phyloP scores from a whole-genome alignment of 2,797 vertebrate genomes.

The Sebastes reedi region DNA sequence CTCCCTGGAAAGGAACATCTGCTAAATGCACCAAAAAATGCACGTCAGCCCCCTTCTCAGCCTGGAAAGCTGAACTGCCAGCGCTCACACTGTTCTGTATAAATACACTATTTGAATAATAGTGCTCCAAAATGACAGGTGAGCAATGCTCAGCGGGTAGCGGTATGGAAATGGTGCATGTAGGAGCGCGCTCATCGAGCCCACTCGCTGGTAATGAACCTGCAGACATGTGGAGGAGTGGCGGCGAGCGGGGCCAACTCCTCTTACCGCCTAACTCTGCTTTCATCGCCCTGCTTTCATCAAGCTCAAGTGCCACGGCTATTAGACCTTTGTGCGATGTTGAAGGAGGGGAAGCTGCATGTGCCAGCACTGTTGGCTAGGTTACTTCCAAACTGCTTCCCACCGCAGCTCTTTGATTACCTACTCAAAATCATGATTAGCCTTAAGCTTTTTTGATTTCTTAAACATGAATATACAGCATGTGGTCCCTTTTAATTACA shows the following conservation, averaged over 20 bases:
- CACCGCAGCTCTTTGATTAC: slow-evolving; percentile 64
- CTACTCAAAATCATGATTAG: slow-evolving; percentile 48
- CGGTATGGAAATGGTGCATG: slow-evolving; percentile 56
- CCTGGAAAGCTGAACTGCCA: slow-evolving; percentile 16
- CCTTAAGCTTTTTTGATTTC: slow-evolving; percentile 48
- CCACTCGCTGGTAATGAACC: slow-evolving; percentile 53
- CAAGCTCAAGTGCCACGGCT: slow-evolving; percentile 68
- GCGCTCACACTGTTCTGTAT: slow-evolving; percentile 19
- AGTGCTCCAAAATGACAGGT: slow-evolving; percentile 50
- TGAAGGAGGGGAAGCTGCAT: slow-evolving; percentile 53
- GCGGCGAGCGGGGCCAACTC: slow-evolving; percentile 60
- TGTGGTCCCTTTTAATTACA: background rate
- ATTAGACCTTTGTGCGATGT: slow-evolving; percentile 67
- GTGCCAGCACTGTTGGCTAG: slow-evolving; percentile 64
- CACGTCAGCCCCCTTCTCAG: slow-evolving; percentile 8
- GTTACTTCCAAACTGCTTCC: slow-evolving; percentile 58
- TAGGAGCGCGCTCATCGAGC: slow-evolving; percentile 40
- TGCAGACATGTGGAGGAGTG: slow-evolving; percentile 70
- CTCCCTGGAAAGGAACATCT: slow-evolving; percentile 16
- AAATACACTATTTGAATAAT: slow-evolving; percentile 35
- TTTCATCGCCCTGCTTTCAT: slow-evolving; percentile 72
- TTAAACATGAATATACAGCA: slow-evolving; percentile 25
- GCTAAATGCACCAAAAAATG: slow-evolving; percentile 3
- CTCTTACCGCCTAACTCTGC: slow-evolving; percentile 64
- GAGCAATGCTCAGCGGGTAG: slow-evolving; percentile 56